A percentile compares a stretch with the other conserved stretches of the same genome.
phyloP scores from a whole-genome alignment of 1,140 invertebrate genomes.

The Cydia pomonella region DNA sequence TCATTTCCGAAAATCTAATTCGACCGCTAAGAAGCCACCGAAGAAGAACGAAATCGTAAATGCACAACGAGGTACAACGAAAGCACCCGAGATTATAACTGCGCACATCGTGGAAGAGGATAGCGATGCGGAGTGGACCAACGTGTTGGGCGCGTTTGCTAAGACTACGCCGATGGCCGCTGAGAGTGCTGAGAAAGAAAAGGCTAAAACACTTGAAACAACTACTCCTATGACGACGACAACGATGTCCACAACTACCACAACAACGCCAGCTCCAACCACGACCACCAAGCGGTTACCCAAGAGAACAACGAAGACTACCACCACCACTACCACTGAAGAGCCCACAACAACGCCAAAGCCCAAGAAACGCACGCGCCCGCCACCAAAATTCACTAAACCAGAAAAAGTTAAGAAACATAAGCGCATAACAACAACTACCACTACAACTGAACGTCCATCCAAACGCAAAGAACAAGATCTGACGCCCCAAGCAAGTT shows the following conservation, averaged over 20 bases:
- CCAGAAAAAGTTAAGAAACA: constrained; percentile 70
- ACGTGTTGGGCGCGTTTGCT: constrained; percentile 62
- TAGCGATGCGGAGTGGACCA: constrained; percentile 60
- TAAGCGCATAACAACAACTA: constrained; percentile 61
- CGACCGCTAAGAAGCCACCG: constrained; percentile 51
- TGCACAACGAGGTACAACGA: constrained; percentile 50
- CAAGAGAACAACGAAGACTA: constrained; percentile 40
- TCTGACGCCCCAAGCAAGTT: constrained; percentile 60
- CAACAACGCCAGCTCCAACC: constrained; percentile 40
- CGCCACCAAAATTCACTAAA: constrained; percentile 68
- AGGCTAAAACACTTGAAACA: constrained; percentile 38
- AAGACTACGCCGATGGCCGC: constrained; percentile 65
- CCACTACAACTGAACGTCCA: constrained; percentile 49
- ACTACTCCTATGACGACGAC: constrained; percentile 48
- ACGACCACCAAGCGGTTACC: constrained; percentile 41
- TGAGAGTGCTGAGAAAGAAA: constrained; percentile 46
- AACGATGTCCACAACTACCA: constrained; percentile 48
- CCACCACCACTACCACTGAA: constrained; percentile 52
- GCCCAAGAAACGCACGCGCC: constrained; percentile 68
- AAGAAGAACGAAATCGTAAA: constrained; percentile 64
- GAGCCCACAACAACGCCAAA: constrained; percentile 52
- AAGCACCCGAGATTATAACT: constrained; percentile 67
- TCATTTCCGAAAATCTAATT: constrained; percentile 50
- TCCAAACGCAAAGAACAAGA: constrained; percentile 45
- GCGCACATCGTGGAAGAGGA: constrained; percentile 47